Percentiles rank a stretch among this genome's conserved stretches.
phyloP scores from a whole-genome alignment of 1,140 invertebrate genomes.

The Andricus grossulariae region DNA sequence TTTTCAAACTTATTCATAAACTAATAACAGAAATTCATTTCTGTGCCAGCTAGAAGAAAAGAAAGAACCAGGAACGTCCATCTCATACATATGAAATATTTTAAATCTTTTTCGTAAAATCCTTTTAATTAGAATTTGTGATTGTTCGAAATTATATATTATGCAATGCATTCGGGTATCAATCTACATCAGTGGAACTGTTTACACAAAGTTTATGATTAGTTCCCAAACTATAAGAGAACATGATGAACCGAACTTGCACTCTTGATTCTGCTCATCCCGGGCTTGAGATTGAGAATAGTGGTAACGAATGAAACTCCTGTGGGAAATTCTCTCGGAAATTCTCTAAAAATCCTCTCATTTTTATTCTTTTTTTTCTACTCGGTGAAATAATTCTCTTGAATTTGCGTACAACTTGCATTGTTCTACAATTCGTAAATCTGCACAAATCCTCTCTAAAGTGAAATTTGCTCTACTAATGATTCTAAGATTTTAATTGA shows the following conservation, averaged over 20 bases:
- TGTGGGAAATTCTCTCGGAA: slow-evolving; percentile 1
- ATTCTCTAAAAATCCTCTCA: neutral
- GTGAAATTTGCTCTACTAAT: too few species aligned
- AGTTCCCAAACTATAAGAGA: slow-evolving; percentile 22
- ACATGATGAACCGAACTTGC: slow-evolving; percentile 4
- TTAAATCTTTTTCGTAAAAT: too few species aligned
- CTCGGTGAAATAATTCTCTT: neutral
- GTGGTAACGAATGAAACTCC: slow-evolving; percentile 25
- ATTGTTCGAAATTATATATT: neutral
- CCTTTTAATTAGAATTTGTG: too few species aligned
- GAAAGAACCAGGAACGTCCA: too few species aligned
- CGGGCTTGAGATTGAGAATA: slow-evolving; percentile 15
- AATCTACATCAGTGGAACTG: neutral
- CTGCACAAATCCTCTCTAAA: too few species aligned
- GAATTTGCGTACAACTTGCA: neutral
- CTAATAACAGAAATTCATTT: too few species aligned
- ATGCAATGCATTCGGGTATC: neutral
- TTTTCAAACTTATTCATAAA: too few species aligned
- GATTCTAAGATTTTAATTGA: too few species aligned
- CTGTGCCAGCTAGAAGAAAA: too few species aligned
- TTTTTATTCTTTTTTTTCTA: neutral
- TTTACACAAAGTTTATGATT: slow-evolving; percentile 22
- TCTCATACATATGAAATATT: too few species aligned
- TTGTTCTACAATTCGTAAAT: neutral
- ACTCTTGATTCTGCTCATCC: slow-evolving; percentile 17